These are phyloP conservation scores for Sinocyclocheilus rhinocerous DNA, from an alignment of 2,113 vertebrate species.

Conservation along the genomic window DNA sequence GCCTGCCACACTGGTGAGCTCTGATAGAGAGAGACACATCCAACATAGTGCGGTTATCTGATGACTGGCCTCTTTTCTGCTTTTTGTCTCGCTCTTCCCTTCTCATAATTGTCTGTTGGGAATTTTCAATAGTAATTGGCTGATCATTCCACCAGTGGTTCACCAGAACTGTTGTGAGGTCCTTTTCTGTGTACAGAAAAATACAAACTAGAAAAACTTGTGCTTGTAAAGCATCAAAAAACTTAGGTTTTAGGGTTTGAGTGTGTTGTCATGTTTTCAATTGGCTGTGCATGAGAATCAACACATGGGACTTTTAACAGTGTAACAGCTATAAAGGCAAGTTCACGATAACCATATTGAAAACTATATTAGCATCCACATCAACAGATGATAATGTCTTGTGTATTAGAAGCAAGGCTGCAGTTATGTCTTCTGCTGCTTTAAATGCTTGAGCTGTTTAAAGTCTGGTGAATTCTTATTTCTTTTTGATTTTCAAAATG, in stretches of 20 bases:
- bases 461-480: too few species aligned
- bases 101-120: conserved; percentile 44
- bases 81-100: conserved; percentile 24
- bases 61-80: conserved; percentile 57
- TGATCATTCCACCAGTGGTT: conserved; percentile 19
- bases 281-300: neutral
- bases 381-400: neutral
- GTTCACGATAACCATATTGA: too few species aligned
- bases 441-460: too few species aligned
- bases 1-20: conserved; percentile 52
- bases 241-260: neutral
- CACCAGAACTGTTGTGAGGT: conserved; percentile 33
- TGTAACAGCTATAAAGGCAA: neutral
- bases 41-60: conserved; percentile 72
- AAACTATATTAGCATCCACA: neutral
- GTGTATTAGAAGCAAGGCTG: neutral
- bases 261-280: neutral
- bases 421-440: neutral
- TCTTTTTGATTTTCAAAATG: neutral
- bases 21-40: conserved; percentile 72
- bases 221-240: neutral
- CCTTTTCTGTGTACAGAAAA: neutral
- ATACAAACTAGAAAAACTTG: conserved; percentile 1
- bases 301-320: neutral
- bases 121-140: conserved; percentile 34